Base-by-base conservation (phyloP, 2,113 vertebrate genomes). In the Casuarius casuarius region DNA sequence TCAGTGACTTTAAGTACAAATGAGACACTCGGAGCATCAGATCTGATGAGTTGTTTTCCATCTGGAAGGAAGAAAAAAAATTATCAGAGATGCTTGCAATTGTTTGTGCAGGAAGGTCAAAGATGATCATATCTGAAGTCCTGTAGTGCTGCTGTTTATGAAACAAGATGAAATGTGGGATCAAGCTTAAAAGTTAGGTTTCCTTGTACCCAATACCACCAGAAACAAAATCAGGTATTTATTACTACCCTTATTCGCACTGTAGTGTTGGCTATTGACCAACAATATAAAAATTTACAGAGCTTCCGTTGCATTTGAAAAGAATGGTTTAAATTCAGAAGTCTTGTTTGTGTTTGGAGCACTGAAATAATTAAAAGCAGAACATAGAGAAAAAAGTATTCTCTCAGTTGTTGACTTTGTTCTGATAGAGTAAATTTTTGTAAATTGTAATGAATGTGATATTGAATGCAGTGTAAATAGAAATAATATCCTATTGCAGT, bases 91-190 rank as follows among this genome's bases (percentile, higher is more conserved):
- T 58, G 40, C 75, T 95, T 12, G 2, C 40, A 62, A 62, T 85
- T 90, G 93, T 91, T 95, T 76, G 62, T 88, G 49, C 74, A 63
- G 87, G 72, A 95, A 92, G 75, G 90, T 67, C 72, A 11, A 29
- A 52, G 85, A 17, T 59, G 93, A 86, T 95, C 22, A 0, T 91
- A 85, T 88, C 92, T 88, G 59, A 42, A 68, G 54, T 15, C 25
- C 28, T 77, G 25, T 33, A 15, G 35, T 72, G 77, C 78, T 94
- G 62, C 23, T 71, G 56, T 6, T 28, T 58, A 31, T 28, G 26
- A 52, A 51, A 16, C 59, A 31, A 28, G 62, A 46, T 76, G 71
- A 40, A 54, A 29, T 14, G 29, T 80, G 38, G n/a, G 49, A 44
- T 44, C 38, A 44, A 54, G 20, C 74, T 58, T 22, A 49, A 42